Evolutionary conservation across 2,113 vertebrate species (phyloP).

Genomic region (Phalacrocorax brasilianus): DNA sequence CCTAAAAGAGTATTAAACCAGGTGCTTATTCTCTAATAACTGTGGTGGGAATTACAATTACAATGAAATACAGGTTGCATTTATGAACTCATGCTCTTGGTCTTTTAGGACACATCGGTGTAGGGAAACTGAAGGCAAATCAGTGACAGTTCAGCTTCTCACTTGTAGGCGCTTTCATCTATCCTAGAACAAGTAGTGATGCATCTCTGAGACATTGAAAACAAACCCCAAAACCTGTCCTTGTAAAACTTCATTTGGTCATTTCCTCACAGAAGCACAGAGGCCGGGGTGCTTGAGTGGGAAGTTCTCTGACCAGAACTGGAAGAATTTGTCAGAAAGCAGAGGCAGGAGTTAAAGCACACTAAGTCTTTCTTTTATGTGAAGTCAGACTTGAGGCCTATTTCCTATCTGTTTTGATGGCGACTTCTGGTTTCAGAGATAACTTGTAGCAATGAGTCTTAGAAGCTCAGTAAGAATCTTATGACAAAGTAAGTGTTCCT

Average conservation of each 20-base stretch:
- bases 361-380: background rate
- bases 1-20: background rate
- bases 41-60: background rate
- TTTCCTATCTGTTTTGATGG: background rate
- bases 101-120: accelerated
- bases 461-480: background rate
- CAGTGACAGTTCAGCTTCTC: background rate
- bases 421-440: background rate
- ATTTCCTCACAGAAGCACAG: background rate
- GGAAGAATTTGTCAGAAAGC: background rate
- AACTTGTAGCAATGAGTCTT: background rate
- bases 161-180: background rate
- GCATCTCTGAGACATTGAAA: background rate
- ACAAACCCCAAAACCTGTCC: background rate
- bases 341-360: background rate
- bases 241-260: background rate
- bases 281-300: background rate
- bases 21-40: background rate
- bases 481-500: background rate
- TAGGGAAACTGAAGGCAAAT: background rate
- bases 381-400: background rate
- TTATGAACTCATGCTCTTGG: background rate
- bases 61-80: background rate
- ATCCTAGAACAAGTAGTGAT: background rate
- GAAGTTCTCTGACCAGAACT: background rate